These are phyloP conservation scores for Gallinago nigripennis DNA, from an alignment of 2,797 vertebrate genomes.

Conservation along the genomic window DNA sequence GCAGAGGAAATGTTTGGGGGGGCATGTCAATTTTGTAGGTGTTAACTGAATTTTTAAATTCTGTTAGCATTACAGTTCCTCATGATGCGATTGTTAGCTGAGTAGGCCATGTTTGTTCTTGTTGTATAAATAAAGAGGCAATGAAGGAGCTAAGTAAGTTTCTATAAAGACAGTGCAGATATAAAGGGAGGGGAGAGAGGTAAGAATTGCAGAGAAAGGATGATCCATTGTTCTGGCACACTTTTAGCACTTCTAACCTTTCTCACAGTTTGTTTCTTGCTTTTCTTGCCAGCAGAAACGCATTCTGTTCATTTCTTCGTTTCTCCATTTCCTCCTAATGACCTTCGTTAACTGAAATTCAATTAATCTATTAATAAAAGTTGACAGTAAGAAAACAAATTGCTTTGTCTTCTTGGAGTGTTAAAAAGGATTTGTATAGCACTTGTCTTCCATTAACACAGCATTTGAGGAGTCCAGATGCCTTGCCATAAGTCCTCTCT, in stretches of 20 bases:
- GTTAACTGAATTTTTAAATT: background rate
- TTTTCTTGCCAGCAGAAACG: constrained; percentile 27
- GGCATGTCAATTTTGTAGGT: background rate
- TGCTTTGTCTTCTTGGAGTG: background rate
- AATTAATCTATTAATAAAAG: constrained; percentile 44
- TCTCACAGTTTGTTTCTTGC: constrained; percentile 17
- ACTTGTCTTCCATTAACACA: constrained; percentile 37
- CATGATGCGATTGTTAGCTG: background rate
- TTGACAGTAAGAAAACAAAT: constrained; percentile 42
- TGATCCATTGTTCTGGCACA: constrained; percentile 14
- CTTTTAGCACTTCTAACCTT: constrained; percentile 36
- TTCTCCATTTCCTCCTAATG: constrained; percentile 35
- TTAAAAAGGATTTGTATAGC: constrained; percentile 30
- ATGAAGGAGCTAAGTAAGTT: background rate
- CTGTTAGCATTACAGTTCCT: background rate
- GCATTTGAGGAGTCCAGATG: constrained; percentile 37
- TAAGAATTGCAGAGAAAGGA: background rate
- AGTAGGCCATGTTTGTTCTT: background rate
- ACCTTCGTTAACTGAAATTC: constrained; percentile 36
- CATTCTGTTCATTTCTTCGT: background rate
- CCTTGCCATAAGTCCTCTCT: constrained; percentile 24
- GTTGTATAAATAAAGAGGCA: background rate
- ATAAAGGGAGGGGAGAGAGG: background rate
- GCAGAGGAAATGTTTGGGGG: background rate
- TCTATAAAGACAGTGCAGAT: background rate